phyloP scores from a whole-genome alignment of 2,113 vertebrate species.

The Austrofundulus limnaeus region DNA sequence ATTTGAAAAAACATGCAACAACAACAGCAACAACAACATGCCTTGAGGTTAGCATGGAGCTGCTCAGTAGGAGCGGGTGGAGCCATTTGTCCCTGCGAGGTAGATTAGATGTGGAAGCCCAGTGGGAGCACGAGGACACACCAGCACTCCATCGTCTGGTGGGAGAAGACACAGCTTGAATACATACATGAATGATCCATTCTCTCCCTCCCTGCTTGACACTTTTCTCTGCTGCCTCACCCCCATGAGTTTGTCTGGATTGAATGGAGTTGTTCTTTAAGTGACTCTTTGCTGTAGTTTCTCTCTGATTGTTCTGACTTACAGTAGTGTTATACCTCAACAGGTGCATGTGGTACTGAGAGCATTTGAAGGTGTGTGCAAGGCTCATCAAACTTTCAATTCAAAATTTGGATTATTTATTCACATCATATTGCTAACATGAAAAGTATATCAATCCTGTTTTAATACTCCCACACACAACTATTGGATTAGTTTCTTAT shows the following conservation, averaged over 20 bases:
- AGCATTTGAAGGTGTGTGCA: background rate
- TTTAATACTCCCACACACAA: background rate
- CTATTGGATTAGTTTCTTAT: background rate
- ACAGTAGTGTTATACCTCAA: background rate
- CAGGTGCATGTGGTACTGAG: too few relatives aligned
- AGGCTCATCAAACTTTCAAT: background rate
- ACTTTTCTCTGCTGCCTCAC: slow-evolving; percentile 33
- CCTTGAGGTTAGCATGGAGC: slow-evolving; percentile 48
- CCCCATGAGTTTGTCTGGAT: slow-evolving; percentile 34
- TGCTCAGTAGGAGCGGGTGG: slow-evolving; percentile 46
- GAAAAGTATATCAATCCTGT: background rate
- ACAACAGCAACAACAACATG: slow-evolving; percentile 59
- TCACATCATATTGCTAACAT: background rate
- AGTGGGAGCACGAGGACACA: slow-evolving; percentile 54
- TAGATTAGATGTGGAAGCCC: slow-evolving; percentile 49
- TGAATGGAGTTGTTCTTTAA: slow-evolving; percentile 26
- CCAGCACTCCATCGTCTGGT: slow-evolving; percentile 43
- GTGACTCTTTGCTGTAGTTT: slow-evolving; percentile 29
- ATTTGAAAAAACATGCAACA: slow-evolving; percentile 25
- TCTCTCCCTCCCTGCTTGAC: slow-evolving; percentile 30
- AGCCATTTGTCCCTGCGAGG: slow-evolving; percentile 60
- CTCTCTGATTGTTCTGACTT: slow-evolving; percentile 38
- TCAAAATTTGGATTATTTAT: background rate
- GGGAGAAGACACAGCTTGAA: slow-evolving; percentile 57
- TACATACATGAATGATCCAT: slow-evolving; percentile 62